A percentile compares a stretch with the other conserved stretches of the same genome.
Conservation (phyloP, 2,797 vertebrate genomes). For the Emydoidea blandingii region DNA sequence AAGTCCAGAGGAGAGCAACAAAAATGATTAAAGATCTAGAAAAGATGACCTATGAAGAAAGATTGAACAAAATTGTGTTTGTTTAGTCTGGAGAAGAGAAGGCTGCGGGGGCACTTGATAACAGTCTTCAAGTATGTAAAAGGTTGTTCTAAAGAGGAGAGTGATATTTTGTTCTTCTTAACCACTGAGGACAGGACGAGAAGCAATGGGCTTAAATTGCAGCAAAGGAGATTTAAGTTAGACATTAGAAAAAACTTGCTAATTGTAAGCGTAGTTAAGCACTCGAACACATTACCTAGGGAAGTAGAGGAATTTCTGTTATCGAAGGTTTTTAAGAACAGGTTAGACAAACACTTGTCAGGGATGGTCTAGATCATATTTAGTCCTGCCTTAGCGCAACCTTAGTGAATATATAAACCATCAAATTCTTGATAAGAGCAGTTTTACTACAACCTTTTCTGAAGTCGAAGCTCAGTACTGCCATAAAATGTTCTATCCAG, state of each 20-base stretch:
- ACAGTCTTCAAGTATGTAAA: background rate
- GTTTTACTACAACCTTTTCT: background rate
- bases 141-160: background rate
- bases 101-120: background rate
- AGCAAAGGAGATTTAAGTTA: background rate
- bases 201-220: background rate
- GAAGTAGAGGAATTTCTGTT: background rate
- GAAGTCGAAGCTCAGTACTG: background rate
- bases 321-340: background rate
- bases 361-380: background rate
- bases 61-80: background rate
- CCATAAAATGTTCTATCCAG: background rate
- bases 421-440: background rate
- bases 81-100: background rate
- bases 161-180: background rate
- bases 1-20: background rate
- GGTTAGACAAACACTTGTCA: background rate
- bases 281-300: background rate
- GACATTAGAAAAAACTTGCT: background rate
- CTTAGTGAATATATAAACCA: background rate
- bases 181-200: background rate
- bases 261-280: background rate
- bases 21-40: background rate
- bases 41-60: background rate
- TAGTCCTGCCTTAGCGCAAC: background rate